Evolutionary conservation across 2,888 invertebrate species (phyloP), one percentile per base, ranked within the genome.

Genomic region (Ormyrus rosae): DNA sequence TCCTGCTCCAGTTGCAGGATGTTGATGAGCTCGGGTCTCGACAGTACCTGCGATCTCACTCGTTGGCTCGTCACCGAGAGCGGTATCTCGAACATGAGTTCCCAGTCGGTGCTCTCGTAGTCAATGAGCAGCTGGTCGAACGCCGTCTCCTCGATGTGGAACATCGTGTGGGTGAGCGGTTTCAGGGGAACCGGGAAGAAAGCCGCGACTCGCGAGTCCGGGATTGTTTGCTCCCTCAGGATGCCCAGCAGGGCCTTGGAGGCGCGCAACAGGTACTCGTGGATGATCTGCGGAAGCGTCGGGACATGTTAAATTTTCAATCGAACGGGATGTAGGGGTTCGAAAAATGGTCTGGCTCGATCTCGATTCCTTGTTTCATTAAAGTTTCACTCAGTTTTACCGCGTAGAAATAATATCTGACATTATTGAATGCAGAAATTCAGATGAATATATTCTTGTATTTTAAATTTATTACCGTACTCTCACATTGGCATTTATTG

Each of bases 111-210:
- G 60, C 86, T 87, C 88, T 92, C 91, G 80, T 91, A 90, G 69
- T 92, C 91, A 9, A 89, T 90, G 67, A 93, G 87, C 70, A 93
- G 89, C 92, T 92, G 95, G 91, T 96, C 96, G 88, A 96, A 96
- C 0, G 94, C 93, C 81, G 94, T 92, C 10, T 95, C 96, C 2
- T 64, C 83, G 79, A 96, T 96, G 86, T 95, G 95, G 87, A 96
- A 96, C 96, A 96, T 96, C 7, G 94, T 93, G 86, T 95, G 94
- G 0, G 96, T 90, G 10, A 96, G 90, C 0, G 94, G 93, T 0
- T 89, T 89, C 3, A 83, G 70, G 10, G 83, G 51, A 7, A 83
- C 76, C 0, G 85, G 84, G 6, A 84, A 9, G 6, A 46, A 13
- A 0, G 78, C 82, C 4, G 19, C 10, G 3, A 81, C n/a, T 0